These are phyloP conservation scores for Tylochromis polylepis DNA, from an alignment of 2,113 vertebrate genomes.

Conservation along the genomic window DNA sequence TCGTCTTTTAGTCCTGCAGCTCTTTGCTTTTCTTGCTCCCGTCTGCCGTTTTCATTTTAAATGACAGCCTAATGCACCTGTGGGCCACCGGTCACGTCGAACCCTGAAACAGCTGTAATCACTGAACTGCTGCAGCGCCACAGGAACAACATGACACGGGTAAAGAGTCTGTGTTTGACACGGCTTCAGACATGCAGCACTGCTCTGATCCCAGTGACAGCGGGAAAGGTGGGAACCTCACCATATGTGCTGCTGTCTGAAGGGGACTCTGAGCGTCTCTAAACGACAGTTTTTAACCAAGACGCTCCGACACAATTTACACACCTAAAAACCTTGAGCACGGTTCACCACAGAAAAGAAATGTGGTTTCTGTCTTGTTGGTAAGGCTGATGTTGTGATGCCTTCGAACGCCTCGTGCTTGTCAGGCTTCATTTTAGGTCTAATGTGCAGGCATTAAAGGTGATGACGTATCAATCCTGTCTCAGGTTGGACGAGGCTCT, in stretches of 20 bases:
- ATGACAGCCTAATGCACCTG: not conserved
- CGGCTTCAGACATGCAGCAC: not conserved
- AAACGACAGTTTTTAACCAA: not conserved
- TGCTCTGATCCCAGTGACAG: not conserved
- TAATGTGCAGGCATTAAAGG: not conserved
- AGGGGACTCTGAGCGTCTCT: not conserved
- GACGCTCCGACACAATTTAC: not conserved
- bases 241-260: not conserved
- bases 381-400: not conserved
- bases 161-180: not conserved
- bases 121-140: not conserved
- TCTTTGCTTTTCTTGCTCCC: not conserved
- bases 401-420: not conserved
- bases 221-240: not conserved
- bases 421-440: not conserved
- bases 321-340: not conserved
- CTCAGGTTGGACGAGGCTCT: not conserved
- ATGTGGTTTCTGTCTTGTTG: not conserved
- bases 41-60: not conserved
- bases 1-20: not conserved
- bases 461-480: not conserved
- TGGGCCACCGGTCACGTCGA: not conserved
- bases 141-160: not conserved
- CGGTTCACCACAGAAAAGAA: not conserved
- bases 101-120: not conserved